Evolutionary conservation across 2,113 vertebrate species (phyloP).

Genomic region (Etheostoma spectabile): DNA sequence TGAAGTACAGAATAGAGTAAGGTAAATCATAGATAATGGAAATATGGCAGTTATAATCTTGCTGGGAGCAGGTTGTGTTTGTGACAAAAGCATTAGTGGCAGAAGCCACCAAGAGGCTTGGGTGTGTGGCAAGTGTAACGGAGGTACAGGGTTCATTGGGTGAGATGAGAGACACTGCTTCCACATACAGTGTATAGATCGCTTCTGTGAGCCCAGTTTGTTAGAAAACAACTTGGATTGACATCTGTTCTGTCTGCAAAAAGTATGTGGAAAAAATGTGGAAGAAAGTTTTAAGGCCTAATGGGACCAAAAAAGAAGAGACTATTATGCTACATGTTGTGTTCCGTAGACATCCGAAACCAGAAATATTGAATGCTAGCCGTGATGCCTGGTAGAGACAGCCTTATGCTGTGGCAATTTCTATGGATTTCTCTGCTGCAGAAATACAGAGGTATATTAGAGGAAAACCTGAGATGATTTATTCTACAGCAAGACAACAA

Average conservation of each 20-base stretch:
- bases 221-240: neutral
- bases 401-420: neutral
- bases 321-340: neutral
- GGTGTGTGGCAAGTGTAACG: no score
- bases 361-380: neutral
- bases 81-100: neutral
- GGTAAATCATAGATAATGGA: neutral
- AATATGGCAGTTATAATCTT: neutral
- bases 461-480: neutral
- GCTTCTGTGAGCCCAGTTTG: neutral
- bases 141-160: conserved; percentile 13
- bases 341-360: neutral
- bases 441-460: conserved; percentile 1
- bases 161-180: neutral
- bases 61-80: neutral
- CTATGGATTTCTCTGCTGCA: conserved; percentile 1
- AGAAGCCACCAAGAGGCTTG: neutral
- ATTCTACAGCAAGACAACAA: conserved; percentile 12
- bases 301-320: neutral
- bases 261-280: neutral
- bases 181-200: neutral
- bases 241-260: neutral
- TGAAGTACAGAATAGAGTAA: neutral
- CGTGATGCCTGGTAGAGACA: neutral
- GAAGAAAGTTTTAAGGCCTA: neutral